These are phyloP conservation scores for Synergus japonicus DNA, from an alignment of 2,888 invertebrate genomes.

Conservation along the genomic window DNA sequence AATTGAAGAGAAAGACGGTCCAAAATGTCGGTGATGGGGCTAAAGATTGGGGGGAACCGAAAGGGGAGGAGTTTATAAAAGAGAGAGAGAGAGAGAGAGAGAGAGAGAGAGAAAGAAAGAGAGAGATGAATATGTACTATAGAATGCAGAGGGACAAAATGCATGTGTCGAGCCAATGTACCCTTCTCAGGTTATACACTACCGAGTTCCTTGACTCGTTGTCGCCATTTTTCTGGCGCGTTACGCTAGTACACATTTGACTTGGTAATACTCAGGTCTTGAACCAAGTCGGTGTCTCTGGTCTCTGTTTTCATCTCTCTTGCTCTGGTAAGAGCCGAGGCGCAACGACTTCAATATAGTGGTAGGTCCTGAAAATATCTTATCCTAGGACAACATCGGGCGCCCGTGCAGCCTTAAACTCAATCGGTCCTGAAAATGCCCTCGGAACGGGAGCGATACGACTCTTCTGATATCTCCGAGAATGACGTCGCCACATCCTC, in stretches of 20 bases:
- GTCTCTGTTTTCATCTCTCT: slow-evolving; percentile 2
- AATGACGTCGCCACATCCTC: slow-evolving; percentile 35
- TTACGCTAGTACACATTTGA: slow-evolving; percentile 68
- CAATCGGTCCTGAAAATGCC: not conserved
- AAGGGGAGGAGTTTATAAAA: not conserved
- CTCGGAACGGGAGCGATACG: slow-evolving; percentile 52
- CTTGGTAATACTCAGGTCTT: slow-evolving; percentile 74
- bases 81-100: slow-evolving; percentile 16
- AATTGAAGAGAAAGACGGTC: slow-evolving; percentile 60
- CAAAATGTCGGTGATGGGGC: slow-evolving; percentile 41
- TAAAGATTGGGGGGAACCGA: not conserved
- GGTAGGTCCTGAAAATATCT: slow-evolving; percentile 68
- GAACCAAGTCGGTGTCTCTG: slow-evolving; percentile 27
- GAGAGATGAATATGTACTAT: slow-evolving; percentile 43
- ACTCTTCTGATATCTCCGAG: slow-evolving; percentile 57
- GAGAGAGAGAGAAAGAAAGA: slow-evolving; percentile 32
- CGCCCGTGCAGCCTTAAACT: not conserved
- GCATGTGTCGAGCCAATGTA: slow-evolving; percentile 53
- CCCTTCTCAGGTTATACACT: slow-evolving; percentile 65
- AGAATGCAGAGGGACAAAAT: not conserved
- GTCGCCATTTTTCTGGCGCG: slow-evolving; percentile 68
- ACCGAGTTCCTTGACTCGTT: slow-evolving; percentile 59
- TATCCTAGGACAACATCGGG: slow-evolving; percentile 47
- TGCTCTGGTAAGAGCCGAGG: slow-evolving; percentile 49
- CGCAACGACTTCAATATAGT: slow-evolving; percentile 64